Evolutionary conservation across 1,140 invertebrate species (phyloP).

Genomic region (Drosophila teissieri): DNA sequence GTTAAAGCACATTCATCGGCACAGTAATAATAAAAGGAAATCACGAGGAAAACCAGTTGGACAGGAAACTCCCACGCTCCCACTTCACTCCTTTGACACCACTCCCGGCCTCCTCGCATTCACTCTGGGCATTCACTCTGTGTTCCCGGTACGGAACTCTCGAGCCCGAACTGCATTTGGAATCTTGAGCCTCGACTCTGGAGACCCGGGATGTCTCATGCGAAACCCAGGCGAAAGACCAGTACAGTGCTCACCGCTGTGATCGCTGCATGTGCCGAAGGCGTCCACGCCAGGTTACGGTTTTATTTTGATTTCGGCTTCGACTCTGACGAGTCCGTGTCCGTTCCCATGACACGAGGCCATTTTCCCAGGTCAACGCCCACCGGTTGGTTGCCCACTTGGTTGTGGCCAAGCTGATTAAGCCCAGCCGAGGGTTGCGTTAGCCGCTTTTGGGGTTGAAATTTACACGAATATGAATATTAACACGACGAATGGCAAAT

Average conservation of each 20-base stretch:
- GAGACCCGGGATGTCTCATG: constrained; percentile 18
- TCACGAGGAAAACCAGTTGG: constrained; percentile 36
- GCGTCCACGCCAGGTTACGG: constrained; percentile 36
- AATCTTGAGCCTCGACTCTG: constrained; percentile 18
- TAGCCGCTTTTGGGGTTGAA: constrained; percentile 15
- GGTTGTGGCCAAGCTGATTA: constrained; percentile 48
- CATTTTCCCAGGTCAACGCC: constrained; percentile 43
- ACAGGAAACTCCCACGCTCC: constrained; percentile 66
- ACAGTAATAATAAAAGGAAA: constrained; percentile 18
- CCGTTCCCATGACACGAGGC: constrained; percentile 29
- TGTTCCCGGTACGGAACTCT: constrained; percentile 53
- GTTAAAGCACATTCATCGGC: constrained; percentile 8
- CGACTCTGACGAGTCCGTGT: constrained; percentile 1
- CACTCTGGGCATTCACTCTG: constrained; percentile 23
- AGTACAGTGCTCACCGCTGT: constrained; percentile 62
- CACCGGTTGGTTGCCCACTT: constrained; percentile 44
- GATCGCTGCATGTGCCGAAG: constrained; percentile 80
- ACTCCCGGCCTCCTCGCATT: constrained; percentile 26
- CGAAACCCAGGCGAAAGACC: constrained; percentile 69
- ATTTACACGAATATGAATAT: not conserved
- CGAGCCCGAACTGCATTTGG: constrained; percentile 11
- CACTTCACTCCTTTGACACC: constrained; percentile 36
- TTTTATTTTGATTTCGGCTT: constrained; percentile 25
- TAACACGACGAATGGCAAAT: not conserved
- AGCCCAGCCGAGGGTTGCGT: constrained; percentile 4